Conservation (phyloP, 1,140 invertebrate species). For the Melitaea cinxia region DNA sequence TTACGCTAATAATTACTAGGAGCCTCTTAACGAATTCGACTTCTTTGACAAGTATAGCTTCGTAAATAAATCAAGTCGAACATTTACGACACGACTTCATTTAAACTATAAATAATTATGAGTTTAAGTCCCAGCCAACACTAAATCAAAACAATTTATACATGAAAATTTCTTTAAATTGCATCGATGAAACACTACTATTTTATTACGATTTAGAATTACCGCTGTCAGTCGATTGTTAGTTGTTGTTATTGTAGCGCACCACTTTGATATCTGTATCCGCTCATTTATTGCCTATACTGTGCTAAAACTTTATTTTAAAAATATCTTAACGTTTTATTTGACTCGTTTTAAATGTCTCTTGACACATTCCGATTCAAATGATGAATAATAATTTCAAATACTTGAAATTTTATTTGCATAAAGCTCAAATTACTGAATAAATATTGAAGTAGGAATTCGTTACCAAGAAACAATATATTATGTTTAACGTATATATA, state of each 20-base stretch:
- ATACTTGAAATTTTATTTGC: not conserved
- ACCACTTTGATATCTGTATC: slow-evolving; percentile 11
- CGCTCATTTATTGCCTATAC: slow-evolving; percentile 8
- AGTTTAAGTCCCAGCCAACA: slow-evolving; percentile 42
- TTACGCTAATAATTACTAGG: slow-evolving; percentile 19
- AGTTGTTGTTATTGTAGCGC: not conserved
- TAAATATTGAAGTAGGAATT: slow-evolving; percentile 5
- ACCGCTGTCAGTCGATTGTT: slow-evolving; percentile 21
- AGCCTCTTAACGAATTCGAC: slow-evolving; percentile 20
- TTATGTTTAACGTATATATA: no score
- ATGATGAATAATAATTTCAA: slow-evolving; percentile 1
- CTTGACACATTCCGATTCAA: not conserved
- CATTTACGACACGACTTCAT: slow-evolving; percentile 60
- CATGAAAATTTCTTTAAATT: slow-evolving; percentile 52
- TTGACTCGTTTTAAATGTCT: slow-evolving; percentile 5
- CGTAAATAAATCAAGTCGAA: slow-evolving; percentile 52
- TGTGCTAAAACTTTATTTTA: not conserved
- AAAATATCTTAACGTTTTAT: slow-evolving; percentile 4
- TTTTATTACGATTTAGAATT: slow-evolving; percentile 44
- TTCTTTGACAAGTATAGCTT: slow-evolving; percentile 32
- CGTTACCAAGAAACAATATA: not conserved
- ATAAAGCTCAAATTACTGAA: not conserved
- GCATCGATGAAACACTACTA: slow-evolving; percentile 49
- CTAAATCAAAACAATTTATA: slow-evolving; percentile 61
- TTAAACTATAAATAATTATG: slow-evolving; percentile 64